phyloP scores from a whole-genome alignment of 2,888 invertebrate species.

The Alitta virens region DNA sequence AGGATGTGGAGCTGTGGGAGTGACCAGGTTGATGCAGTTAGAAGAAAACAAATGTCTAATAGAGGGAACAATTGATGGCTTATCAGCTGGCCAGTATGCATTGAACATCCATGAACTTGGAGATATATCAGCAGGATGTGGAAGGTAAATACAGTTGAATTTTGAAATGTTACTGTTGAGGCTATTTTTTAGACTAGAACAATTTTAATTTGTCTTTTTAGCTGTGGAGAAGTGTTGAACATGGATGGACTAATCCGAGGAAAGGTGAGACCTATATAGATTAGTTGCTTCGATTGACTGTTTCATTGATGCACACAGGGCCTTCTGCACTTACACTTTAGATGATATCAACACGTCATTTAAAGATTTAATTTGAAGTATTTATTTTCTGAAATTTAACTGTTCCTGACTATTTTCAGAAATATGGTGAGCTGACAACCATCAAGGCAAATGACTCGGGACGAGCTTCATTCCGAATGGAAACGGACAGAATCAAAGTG shows the following conservation, averaged over 20 bases:
- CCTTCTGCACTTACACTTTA: too few species aligned
- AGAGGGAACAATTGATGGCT: conserved; percentile 82
- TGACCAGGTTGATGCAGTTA: conserved; percentile 73
- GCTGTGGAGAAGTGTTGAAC: background rate
- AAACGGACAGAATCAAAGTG: conserved; percentile 66
- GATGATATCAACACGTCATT: too few species aligned
- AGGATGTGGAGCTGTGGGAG: conserved; percentile 65
- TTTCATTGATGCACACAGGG: background rate
- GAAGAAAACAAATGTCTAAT: conserved; percentile 66
- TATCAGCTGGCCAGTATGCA: conserved; percentile 65
- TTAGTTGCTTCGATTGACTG: background rate
- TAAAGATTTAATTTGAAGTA: too few species aligned
- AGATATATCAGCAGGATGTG: conserved; percentile 68
- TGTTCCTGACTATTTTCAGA: too few species aligned
- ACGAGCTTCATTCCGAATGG: conserved; percentile 67
- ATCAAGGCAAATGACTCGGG: conserved; percentile 66
- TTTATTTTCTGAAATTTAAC: too few species aligned
- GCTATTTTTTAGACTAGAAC: too few species aligned
- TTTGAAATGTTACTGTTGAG: too few species aligned
- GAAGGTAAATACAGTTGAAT: conserved; percentile 56
- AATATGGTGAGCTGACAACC: conserved; percentile 67
- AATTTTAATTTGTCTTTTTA: too few species aligned
- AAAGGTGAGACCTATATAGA: background rate
- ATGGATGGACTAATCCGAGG: background rate
- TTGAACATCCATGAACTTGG: conserved; percentile 72